A percentile compares a stretch with the other conserved stretches of the same genome.
These are phyloP conservation scores for Pseudococcus jackbeardsleyi DNA, from an alignment of 2,888 invertebrate genomes.

Conservation along the genomic window DNA sequence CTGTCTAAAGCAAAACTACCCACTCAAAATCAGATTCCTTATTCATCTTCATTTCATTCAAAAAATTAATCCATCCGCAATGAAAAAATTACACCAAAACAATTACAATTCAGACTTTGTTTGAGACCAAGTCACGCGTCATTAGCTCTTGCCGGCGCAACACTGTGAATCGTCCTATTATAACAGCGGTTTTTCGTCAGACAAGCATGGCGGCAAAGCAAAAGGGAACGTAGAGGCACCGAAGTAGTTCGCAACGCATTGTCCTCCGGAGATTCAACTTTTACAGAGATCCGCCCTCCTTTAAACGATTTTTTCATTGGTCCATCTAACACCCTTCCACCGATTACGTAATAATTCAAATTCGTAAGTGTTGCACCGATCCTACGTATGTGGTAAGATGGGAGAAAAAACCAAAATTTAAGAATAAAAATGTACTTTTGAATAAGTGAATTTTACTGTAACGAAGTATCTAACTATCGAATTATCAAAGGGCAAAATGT, in stretches of 20 bases:
- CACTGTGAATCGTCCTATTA: conserved; percentile 22
- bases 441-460: no score
- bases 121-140: not conserved
- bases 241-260: conserved; percentile 57
- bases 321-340: conserved; percentile 62
- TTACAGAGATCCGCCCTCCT: conserved; percentile 60
- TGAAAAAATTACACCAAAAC: not conserved
- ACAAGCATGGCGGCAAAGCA: conserved; percentile 57
- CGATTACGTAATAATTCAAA: conserved; percentile 43
- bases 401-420: not conserved
- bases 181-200: conserved; percentile 1
- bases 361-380: conserved; percentile 20
- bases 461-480: no score
- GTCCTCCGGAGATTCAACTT: conserved; percentile 63
- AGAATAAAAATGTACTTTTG: not conserved
- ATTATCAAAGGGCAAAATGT: no score
- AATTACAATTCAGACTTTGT: not conserved
- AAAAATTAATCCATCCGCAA: not conserved
- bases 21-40: no score
- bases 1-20: no score
- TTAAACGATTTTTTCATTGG: conserved; percentile 59
- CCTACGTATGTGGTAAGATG: not conserved
- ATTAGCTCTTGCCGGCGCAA: conserved; percentile 45
- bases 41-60: not conserved
- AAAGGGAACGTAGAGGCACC: conserved; percentile 52